phyloP scores from a whole-genome alignment of 2,888 invertebrate species.

The Anoplius nigerrimus region DNA sequence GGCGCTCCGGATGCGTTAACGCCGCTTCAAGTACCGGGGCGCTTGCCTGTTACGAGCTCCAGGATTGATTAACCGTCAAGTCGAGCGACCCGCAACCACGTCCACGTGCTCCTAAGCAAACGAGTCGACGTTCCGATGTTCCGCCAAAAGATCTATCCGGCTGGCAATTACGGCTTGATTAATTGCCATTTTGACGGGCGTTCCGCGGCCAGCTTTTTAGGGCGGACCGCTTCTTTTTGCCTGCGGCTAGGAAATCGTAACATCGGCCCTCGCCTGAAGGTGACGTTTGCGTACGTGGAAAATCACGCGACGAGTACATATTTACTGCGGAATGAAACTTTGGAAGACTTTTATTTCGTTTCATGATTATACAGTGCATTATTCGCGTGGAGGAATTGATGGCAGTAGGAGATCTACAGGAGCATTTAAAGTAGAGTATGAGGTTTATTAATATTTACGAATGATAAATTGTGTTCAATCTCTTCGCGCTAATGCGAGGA shows the following conservation, averaged over 20 bases:
- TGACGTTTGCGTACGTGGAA: no score
- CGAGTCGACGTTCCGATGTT: constrained; percentile 46
- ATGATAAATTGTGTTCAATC: no score
- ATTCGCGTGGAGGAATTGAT: no score
- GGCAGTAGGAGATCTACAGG: no score
- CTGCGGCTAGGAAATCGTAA: background rate
- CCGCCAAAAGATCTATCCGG: constrained; percentile 44
- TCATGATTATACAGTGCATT: no score
- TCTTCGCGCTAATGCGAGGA: no score
- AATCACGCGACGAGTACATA: no score
- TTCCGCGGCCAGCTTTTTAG: constrained; percentile 11
- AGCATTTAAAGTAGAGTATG: no score
- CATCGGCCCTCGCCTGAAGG: background rate
- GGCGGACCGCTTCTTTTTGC: constrained; percentile 3
- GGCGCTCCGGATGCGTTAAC: constrained; percentile 53
- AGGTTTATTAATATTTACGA: no score
- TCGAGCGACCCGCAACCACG: constrained; percentile 41
- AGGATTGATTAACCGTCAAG: constrained; percentile 65
- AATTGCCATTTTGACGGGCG: constrained; percentile 46
- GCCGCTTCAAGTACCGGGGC: constrained; percentile 39
- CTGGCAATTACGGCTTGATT: constrained; percentile 55
- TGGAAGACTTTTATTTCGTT: no score
- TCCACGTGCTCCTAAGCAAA: constrained; percentile 44
- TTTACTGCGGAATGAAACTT: background rate
- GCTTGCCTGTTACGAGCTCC: constrained; percentile 57